A percentile compares a stretch with the other conserved stretches of the same genome.
Conservation (phyloP, 1,140 invertebrate species). For the Helicoverpa armigera region DNA sequence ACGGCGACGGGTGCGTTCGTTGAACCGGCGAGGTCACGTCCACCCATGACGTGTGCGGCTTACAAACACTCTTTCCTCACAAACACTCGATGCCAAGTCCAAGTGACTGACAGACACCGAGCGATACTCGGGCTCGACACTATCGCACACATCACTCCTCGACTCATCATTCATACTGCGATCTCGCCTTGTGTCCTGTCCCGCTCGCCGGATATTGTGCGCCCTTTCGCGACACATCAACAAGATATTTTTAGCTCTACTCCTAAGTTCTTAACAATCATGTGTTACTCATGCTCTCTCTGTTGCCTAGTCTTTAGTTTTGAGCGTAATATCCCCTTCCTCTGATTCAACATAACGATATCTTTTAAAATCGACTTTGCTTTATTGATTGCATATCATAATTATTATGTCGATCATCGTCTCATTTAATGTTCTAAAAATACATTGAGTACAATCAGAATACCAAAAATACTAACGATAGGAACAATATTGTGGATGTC, state of each 20-base stretch:
- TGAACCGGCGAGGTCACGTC: constrained; percentile 72
- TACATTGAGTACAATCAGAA: background rate
- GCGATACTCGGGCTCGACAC: constrained; percentile 31
- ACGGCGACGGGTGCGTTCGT: constrained; percentile 66
- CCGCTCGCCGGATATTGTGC: constrained; percentile 30
- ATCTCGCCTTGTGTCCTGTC: constrained; percentile 27
- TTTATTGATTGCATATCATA: too few relatives aligned
- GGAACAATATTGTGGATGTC: too few relatives aligned
- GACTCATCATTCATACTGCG: constrained; percentile 38
- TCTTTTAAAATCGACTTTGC: too few relatives aligned
- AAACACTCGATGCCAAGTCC: constrained; percentile 55
- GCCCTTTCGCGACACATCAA: constrained; percentile 35
- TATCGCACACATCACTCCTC: constrained; percentile 25
- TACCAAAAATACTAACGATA: too few relatives aligned
- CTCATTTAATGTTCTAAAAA: background rate
- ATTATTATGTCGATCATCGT: too few relatives aligned
- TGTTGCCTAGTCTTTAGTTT: background rate
- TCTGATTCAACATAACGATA: too few relatives aligned
- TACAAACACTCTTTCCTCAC: constrained; percentile 61
- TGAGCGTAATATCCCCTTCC: too few relatives aligned
- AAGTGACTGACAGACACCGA: constrained; percentile 40
- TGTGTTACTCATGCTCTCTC: background rate
- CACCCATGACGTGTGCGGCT: constrained; percentile 61
- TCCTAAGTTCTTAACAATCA: constrained; percentile 13
- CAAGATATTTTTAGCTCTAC: constrained; percentile 36